Evolutionary conservation across 2,113 vertebrate species (phyloP), one percentile per base, ranked within the genome.

Genomic region (Riparia riparia): DNA sequence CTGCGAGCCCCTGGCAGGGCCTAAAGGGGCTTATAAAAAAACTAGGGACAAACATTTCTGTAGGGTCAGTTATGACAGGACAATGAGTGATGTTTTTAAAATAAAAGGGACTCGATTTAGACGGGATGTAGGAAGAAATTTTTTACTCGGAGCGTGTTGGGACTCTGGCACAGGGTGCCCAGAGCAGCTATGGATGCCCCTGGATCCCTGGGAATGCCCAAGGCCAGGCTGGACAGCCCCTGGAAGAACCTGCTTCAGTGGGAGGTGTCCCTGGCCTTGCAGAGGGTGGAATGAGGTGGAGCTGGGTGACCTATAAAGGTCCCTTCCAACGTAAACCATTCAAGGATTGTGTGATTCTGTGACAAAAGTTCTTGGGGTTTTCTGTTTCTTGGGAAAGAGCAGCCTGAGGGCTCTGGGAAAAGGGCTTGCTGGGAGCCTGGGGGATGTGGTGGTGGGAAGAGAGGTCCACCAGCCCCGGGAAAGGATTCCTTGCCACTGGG

Each of bases 141-240:
- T 29, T 45, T 44, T 31, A 31, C 32, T 44, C 61, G 65, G 32
- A 44, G 24, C 4, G 12, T 54, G 32, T 37, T 29, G 32, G 19
- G 39, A 45, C 61, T 14, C 32, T 65, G 39, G 76, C 32, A 51
- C 31, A 45, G 61, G 19, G 0, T 37, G 25, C 49, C 39, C 61
- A 80, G 50, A 45, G 61, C 1, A 45, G 19, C 61, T 66, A 39
- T 34, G 50, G 50, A 19, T 45, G 39, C 12, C 39, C 32, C 50
- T 53, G 51, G 51, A 45, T 45, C 20, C 39, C 50, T 84, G 51
- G 70, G 7, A 37, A 22, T 20, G 6, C 47, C 34, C 47, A 6
- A 47, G 21, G 29, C 2, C 37, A 45, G 54, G 32, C 0, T 56
- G 54, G 49, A 50, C 0, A 3, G 53, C 56, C 5, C 61, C n/a